Conservation (phyloP, 2,797 vertebrate species). For the Myioborus melanocephalus region DNA sequence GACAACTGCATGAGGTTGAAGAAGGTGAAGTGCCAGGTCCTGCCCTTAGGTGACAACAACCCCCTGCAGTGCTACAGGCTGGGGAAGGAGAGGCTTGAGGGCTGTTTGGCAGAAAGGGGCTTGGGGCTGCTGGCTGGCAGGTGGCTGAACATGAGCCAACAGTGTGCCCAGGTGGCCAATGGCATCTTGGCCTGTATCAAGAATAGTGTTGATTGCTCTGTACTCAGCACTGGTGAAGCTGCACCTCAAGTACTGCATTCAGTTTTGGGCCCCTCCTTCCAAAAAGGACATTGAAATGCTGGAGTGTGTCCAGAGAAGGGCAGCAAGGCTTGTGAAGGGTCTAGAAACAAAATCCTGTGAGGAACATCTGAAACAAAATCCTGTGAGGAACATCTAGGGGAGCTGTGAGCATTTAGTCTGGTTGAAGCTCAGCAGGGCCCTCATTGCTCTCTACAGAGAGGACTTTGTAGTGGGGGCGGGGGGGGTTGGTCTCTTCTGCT, state of each 20-base stretch:
- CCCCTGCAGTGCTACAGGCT: not conserved
- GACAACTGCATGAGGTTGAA: not conserved
- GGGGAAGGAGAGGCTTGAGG: not conserved
- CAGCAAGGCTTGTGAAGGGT: rapidly evolving
- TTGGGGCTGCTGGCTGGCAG: not conserved
- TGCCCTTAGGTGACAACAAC: not conserved
- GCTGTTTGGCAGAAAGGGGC: not conserved
- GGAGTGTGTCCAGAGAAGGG: not conserved
- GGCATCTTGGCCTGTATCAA: not conserved
- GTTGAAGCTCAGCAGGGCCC: not conserved
- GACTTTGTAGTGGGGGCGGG: not conserved
- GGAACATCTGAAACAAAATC: not conserved
- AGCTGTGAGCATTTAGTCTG: not conserved
- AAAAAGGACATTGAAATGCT: not conserved
- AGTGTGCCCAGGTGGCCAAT: not conserved
- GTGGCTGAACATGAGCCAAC: not conserved
- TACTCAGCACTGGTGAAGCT: not conserved
- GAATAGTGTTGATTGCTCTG: not conserved
- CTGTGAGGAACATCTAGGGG: not conserved
- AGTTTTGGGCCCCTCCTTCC: not conserved
- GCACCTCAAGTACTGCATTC: not conserved
- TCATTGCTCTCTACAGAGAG: not conserved
- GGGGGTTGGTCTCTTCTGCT: rapidly evolving
- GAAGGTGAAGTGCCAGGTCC: not conserved
- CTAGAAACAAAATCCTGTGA: not conserved